Conservation (phyloP, 2,113 vertebrate species). For the Erinaceus europaeus region DNA sequence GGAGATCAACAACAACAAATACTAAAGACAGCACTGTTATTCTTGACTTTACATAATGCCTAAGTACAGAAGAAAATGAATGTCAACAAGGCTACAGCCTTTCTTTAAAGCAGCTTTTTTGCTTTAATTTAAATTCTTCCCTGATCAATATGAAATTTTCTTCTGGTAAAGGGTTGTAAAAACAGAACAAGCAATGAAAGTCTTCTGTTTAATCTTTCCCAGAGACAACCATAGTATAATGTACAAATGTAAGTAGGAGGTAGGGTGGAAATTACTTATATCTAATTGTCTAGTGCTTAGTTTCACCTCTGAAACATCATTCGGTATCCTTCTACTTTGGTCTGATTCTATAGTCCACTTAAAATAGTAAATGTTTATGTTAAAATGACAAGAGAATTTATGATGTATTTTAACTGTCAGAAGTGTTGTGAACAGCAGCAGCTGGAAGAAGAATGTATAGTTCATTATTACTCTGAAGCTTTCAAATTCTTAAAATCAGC, state of each 20-base stretch:
- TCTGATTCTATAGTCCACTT: constrained; percentile 82
- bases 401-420: constrained; percentile 86
- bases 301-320: constrained; percentile 79
- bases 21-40: neutral
- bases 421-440: constrained; percentile 85
- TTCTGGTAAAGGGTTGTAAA: constrained; percentile 65
- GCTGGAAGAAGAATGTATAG: constrained; percentile 81
- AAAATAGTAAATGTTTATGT: constrained; percentile 86
- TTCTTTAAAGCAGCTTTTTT: neutral
- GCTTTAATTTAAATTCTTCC: constrained; percentile 48
- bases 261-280: constrained; percentile 68
- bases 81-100: neutral
- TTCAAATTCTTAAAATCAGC: constrained; percentile 68
- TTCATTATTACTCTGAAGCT: constrained; percentile 33
- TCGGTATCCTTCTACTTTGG: constrained; percentile 80
- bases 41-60: neutral
- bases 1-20: neutral
- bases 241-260: constrained; percentile 38
- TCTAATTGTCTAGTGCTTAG: constrained; percentile 77
- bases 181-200: constrained; percentile 61
- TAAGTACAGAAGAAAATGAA: neutral
- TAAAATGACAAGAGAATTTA: constrained; percentile 84
- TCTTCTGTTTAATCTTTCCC: constrained; percentile 57
- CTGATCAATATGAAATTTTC: constrained; percentile 44
- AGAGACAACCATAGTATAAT: neutral